Evolutionary conservation across 1,140 invertebrate species (phyloP).

Genomic region (Oppia nitens): DNA sequence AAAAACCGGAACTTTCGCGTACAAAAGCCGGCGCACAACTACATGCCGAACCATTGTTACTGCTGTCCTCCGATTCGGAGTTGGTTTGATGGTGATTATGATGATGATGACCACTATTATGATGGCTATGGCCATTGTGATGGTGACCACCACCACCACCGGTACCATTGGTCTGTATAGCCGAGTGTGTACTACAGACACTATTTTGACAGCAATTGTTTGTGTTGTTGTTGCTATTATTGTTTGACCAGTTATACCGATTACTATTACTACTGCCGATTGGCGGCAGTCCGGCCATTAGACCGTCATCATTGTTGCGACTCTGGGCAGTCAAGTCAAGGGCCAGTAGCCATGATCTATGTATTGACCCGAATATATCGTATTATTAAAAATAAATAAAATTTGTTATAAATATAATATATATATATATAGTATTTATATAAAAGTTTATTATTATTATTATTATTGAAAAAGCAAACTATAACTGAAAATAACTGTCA

Average conservation of each 20-base stretch:
- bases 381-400: too few relatives aligned
- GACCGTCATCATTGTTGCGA: not conserved
- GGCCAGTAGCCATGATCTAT: conserved; percentile 21
- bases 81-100: not conserved
- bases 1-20: not conserved
- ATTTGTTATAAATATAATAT: too few relatives aligned
- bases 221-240: not conserved
- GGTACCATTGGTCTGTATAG: too few relatives aligned
- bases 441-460: too few relatives aligned
- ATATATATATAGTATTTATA: too few relatives aligned
- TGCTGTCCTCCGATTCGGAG: not conserved
- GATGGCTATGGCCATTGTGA: too few relatives aligned
- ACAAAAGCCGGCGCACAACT: conserved; percentile 1
- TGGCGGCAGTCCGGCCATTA: too few relatives aligned
- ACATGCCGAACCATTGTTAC: not conserved
- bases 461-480: too few relatives aligned
- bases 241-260: not conserved
- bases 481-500: too few relatives aligned
- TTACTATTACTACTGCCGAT: not conserved
- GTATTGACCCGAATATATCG: too few relatives aligned
- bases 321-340: conserved; percentile 21
- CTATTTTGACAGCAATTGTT: not conserved
- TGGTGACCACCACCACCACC: too few relatives aligned
- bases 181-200: not conserved
- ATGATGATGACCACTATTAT: too few relatives aligned